Base-by-base conservation (phyloP, 2,113 vertebrate genomes). In the Morone saxatilis region DNA sequence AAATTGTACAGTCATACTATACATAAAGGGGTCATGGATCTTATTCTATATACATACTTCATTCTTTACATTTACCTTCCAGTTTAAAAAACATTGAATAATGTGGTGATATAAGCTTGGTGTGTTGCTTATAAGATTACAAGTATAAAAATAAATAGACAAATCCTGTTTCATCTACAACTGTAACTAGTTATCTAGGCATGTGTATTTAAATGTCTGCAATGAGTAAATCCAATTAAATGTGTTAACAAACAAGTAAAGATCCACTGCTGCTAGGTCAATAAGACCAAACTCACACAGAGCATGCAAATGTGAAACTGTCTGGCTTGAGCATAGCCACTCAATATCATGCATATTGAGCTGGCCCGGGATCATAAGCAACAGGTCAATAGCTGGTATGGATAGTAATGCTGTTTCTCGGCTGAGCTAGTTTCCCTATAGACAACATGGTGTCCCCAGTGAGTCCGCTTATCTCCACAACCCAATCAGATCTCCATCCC, bases 171-270 rank as follows among this genome's bases (percentile, higher is more conserved):
- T 31, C 53, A 43, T 53, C 63, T 60, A 38, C 73, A 89, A 81
- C 53, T 77, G 73, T 81, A 90, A 86, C 66, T 70, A 78, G 31
- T 31, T 71, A 69, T 75, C 71, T 16, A 73, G 79, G 31, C 54
- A 80, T 89, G 85, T 91, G 72, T 54, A 68, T 78, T 88, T 93
- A 89, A 91, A 89, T 86, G 85, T 92, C 86, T 69, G 93, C 88
- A 87, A 78, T 53, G 88, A 92, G 83, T 93, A 92, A 94, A 93
- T 89, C 91, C 90, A 94, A 95, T 95, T 94, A 94, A 95, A 95
- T 86, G 91, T 94, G 93, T 91, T 94, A 95, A 94, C 92, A 96
- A 95, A 95, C 93, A 94, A 93, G 94, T 91, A 94, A 93, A 94
- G 92, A 95, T 95, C 92, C 92, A 95, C 92, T 93, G 87, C 91